Conservation (phyloP, 2,797 vertebrate species). For the Tokudaia muenninki region DNA sequence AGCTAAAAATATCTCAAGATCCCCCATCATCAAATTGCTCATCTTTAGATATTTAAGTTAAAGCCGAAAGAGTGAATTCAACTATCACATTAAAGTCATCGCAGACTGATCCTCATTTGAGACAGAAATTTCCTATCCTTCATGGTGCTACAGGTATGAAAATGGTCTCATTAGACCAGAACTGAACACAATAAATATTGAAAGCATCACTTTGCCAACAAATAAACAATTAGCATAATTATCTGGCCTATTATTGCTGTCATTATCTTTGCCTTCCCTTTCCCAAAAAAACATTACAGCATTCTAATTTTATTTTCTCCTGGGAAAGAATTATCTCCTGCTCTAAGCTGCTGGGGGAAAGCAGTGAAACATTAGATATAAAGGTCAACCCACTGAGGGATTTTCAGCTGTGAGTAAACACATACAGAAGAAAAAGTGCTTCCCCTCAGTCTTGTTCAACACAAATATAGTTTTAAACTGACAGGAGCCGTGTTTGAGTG, state of each 20-base stretch:
- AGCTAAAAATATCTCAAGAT: constrained; percentile 59
- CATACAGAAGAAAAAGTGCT: constrained; percentile 12
- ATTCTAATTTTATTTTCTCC: constrained; percentile 77
- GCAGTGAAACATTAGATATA: constrained; percentile 75
- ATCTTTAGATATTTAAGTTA: constrained; percentile 61
- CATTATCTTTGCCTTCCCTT: constrained; percentile 67
- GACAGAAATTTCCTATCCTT: neutral
- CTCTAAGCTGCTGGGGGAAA: constrained; percentile 35
- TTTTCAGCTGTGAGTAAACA: constrained; percentile 77
- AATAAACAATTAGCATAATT: constrained; percentile 75
- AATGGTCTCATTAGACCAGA: constrained; percentile 22
- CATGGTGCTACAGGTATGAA: constrained; percentile 46
- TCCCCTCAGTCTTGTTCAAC: constrained; percentile 43
- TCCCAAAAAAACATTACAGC: neutral
- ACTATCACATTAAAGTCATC: neutral
- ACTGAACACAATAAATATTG: constrained; percentile 45
- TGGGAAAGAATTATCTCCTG: constrained; percentile 71
- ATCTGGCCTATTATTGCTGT: constrained; percentile 66
- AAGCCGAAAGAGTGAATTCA: constrained; percentile 60
- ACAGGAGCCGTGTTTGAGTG: neutral
- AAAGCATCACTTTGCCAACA: constrained; percentile 59
- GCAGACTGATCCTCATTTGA: constrained; percentile 34
- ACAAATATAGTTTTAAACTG: constrained; percentile 65
- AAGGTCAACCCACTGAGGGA: constrained; percentile 76
- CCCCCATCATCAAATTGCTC: neutral